Evolutionary conservation across 2,888 invertebrate genomes (phyloP).

Genomic region (Poecilobothrus nobilitatus): DNA sequence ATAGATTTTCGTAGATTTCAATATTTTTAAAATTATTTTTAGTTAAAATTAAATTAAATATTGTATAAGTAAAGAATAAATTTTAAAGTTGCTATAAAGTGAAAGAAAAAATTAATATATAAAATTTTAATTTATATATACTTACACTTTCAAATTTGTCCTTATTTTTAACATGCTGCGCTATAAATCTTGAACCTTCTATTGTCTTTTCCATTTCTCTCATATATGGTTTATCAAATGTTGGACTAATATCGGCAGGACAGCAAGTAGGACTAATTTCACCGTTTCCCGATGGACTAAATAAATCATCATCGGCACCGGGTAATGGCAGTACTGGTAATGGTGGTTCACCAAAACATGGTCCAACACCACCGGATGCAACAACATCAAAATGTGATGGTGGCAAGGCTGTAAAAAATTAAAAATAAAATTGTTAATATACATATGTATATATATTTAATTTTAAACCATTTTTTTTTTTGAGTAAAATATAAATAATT

Average conservation of each 20-base stretch:
- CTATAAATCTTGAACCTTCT: conserved; percentile 87
- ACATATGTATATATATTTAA: conserved; percentile 7
- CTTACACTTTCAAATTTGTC: conserved; percentile 90
- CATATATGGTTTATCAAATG: conserved; percentile 71
- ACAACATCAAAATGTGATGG: conserved; percentile 55
- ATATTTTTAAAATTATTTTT: too few relatives aligned
- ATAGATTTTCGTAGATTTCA: too few relatives aligned
- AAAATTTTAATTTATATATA: conserved; percentile 31
- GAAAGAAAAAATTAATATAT: not conserved
- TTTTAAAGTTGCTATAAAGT: too few relatives aligned
- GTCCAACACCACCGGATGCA: conserved; percentile 55
- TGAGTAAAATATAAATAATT: too few relatives aligned
- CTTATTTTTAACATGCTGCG: conserved; percentile 90
- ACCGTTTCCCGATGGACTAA: conserved; percentile 58
- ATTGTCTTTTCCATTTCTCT: conserved; percentile 87
- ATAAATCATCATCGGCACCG: conserved; percentile 75
- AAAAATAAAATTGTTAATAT: conserved; percentile 7
- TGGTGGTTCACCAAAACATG: conserved; percentile 57
- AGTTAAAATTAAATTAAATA: too few relatives aligned
- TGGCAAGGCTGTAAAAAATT: conserved; percentile 40
- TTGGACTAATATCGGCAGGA: conserved; percentile 61
- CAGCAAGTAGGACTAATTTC: conserved; percentile 48
- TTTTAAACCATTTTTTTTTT: too few relatives aligned
- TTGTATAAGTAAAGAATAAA: too few relatives aligned
- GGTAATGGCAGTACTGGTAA: conserved; percentile 59